These are phyloP conservation scores for Epiblema foenella DNA, from an alignment of 2,888 invertebrate genomes.

Conservation along the genomic window DNA sequence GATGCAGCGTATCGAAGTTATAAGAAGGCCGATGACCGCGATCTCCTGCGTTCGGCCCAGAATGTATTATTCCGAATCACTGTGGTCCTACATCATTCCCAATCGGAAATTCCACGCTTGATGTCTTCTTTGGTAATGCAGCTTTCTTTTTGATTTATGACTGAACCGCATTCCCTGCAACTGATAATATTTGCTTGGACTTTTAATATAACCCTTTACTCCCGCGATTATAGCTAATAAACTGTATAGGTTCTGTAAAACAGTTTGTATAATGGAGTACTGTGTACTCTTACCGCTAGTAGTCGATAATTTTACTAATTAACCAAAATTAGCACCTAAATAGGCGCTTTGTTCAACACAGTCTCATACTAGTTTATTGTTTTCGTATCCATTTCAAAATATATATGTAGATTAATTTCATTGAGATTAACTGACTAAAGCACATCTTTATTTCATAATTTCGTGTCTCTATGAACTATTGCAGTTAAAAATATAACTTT, in stretches of 20 bases:
- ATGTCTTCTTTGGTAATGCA: slow-evolving; percentile 75
- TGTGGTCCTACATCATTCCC: slow-evolving; percentile 74
- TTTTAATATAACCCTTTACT: slow-evolving; percentile 6
- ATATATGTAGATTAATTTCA: background rate
- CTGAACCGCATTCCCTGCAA: slow-evolving; percentile 61
- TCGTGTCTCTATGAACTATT: background rate
- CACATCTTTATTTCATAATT: background rate
- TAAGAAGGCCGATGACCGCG: slow-evolving; percentile 74
- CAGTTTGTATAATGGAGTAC: slow-evolving; percentile 8
- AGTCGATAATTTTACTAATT: slow-evolving; percentile 56
- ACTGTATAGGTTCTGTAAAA: slow-evolving; percentile 1
- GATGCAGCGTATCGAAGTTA: slow-evolving; percentile 57
- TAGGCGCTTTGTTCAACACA: slow-evolving; percentile 47
- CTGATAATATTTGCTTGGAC: slow-evolving; percentile 53
- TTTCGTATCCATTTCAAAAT: slow-evolving; percentile 2
- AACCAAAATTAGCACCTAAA: slow-evolving; percentile 60
- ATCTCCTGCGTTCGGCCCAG: slow-evolving; percentile 74
- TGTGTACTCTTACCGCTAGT: slow-evolving; percentile 40
- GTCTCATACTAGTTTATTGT: slow-evolving; percentile 32
- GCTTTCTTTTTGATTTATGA: slow-evolving; percentile 80
- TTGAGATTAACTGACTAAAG: background rate
- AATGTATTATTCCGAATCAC: slow-evolving; percentile 75
- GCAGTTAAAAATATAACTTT: slow-evolving; percentile 50
- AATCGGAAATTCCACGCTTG: slow-evolving; percentile 77
- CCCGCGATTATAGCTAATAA: background rate